Percentiles rank a stretch among this genome's conserved stretches.
phyloP scores from a whole-genome alignment of 2,888 invertebrate genomes.

The Lasioglossum pauxillum region DNA sequence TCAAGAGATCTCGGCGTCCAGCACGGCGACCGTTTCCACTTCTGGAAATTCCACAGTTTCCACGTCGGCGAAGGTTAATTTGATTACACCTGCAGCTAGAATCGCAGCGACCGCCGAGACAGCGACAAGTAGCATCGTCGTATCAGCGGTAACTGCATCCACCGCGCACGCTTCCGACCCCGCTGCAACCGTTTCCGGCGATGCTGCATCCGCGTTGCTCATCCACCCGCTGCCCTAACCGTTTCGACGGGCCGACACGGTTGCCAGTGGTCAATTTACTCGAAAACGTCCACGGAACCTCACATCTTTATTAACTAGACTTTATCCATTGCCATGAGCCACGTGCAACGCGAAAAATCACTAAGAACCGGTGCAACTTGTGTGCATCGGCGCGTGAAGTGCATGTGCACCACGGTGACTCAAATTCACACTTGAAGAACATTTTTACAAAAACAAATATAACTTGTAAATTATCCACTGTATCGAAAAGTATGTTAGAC shows the following conservation, averaged over 20 bases:
- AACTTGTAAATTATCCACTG: no score
- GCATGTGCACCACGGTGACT: no score
- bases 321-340: background rate
- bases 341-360: background rate
- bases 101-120: conserved; percentile 26
- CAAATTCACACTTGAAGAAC: no score
- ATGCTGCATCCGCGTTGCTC: conserved; percentile 28
- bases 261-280: background rate
- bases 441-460: no score
- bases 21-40: conserved; percentile 13
- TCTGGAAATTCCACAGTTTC: conserved; percentile 29
- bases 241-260: background rate
- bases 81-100: conserved; percentile 35
- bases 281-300: background rate
- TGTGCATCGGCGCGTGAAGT: background rate
- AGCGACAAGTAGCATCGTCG: conserved; percentile 42
- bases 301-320: background rate
- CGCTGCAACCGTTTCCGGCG: conserved; percentile 67
- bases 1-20: conserved; percentile 6
- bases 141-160: conserved; percentile 63
- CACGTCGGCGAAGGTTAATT: conserved; percentile 47
- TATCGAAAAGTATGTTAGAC: no score
- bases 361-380: background rate
- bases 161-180: conserved; percentile 68
- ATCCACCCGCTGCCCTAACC: background rate